Percentiles rank a stretch among this genome's conserved stretches.
These are phyloP conservation scores for Astropecten irregularis DNA, from an alignment of 53 echinoderm and acorn worm genomes.

Conservation along the genomic window DNA sequence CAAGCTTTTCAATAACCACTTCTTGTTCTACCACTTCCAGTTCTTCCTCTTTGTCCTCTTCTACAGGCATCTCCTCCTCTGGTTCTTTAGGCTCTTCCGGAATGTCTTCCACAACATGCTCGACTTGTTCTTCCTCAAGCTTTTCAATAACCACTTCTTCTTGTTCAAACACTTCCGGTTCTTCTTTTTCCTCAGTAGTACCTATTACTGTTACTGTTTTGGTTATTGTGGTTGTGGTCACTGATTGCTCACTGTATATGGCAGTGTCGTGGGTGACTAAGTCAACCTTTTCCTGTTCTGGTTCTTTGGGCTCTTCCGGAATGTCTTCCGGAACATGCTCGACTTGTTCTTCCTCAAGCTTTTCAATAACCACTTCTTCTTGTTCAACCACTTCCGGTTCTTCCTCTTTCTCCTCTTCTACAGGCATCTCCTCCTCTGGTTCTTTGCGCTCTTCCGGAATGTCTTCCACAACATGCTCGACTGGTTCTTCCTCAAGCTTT, in stretches of 20 bases:
- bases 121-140: not conserved
- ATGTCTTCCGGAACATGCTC: constrained; percentile 4
- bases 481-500: constrained; percentile 7
- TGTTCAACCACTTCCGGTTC: not conserved
- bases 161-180: too few species aligned
- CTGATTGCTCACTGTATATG: too few species aligned
- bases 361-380: not conserved
- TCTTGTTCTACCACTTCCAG: not conserved
- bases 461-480: not conserved
- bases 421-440: constrained; percentile 7
- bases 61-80: not conserved
- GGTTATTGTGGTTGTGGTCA: too few species aligned
- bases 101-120: not conserved
- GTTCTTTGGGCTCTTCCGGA: not conserved
- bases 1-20: too few species aligned
- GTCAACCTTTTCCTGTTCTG: constrained; percentile 10
- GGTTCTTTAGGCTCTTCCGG: not conserved
- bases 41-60: constrained; percentile 23
- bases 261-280: not conserved
- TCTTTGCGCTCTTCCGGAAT: not conserved
- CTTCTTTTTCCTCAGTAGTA: too few species aligned
- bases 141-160: not conserved
- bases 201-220: too few species aligned
- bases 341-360: constrained; percentile 30
- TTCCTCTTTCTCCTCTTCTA: not conserved